phyloP scores from a whole-genome alignment of 2,888 invertebrate genomes.

The Diarsia rubi region DNA sequence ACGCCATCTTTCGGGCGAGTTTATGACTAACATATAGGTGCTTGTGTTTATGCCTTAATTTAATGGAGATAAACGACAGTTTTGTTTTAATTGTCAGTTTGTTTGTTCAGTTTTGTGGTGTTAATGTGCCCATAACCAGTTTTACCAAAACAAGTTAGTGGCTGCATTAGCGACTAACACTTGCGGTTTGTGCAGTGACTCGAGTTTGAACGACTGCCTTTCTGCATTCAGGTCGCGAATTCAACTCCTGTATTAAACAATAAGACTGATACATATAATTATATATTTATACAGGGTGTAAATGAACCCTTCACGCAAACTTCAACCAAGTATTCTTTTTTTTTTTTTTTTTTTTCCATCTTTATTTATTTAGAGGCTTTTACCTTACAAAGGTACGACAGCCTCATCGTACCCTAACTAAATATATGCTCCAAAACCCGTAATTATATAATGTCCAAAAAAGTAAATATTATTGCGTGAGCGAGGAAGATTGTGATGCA shows the following conservation, averaged over 20 bases:
- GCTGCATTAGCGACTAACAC: background rate
- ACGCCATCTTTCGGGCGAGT: conserved; percentile 60
- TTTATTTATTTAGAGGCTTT: too few relatives aligned
- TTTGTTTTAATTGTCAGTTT: conserved; percentile 49
- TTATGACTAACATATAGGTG: conserved; percentile 53
- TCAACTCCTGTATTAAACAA: background rate
- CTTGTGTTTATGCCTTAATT: conserved; percentile 44
- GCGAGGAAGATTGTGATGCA: too few relatives aligned
- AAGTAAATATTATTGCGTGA: too few relatives aligned
- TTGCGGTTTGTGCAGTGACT: background rate
- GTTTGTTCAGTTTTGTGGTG: conserved; percentile 28
- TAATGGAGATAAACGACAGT: conserved; percentile 43
- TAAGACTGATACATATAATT: too few relatives aligned
- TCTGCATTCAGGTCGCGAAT: background rate
- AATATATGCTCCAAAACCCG: too few relatives aligned
- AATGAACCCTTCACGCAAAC: too few relatives aligned
- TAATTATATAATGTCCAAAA: too few relatives aligned
- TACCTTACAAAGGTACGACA: too few relatives aligned
- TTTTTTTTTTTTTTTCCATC: too few relatives aligned
- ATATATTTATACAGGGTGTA: too few relatives aligned
- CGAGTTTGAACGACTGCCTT: background rate
- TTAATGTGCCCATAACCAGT: conserved; percentile 20
- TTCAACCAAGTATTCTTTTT: too few relatives aligned
- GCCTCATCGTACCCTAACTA: too few relatives aligned
- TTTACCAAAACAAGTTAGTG: conserved; percentile 10